Evolutionary conservation across 2,888 invertebrate species (phyloP), one percentile per base, ranked within the genome.

Genomic region (Macrophya alboannulata): DNA sequence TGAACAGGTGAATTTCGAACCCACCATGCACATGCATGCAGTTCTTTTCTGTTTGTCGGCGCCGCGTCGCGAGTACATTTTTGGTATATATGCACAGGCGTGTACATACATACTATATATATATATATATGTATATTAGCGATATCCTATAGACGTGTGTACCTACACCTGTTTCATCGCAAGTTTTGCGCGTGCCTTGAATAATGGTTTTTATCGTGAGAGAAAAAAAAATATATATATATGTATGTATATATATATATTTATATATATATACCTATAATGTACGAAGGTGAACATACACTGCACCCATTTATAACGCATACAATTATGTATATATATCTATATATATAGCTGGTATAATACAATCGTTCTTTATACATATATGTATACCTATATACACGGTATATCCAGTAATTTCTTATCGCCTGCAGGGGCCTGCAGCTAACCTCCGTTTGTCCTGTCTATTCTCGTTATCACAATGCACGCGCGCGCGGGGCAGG

Each of bases 401-500:
- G 21, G 62, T 25, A 62, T 62, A 62, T 62, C 12, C 62, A 62
- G 25, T 62, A 21, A 62, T 62, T 25, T 62, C 62, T 62, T 62
- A 62, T 62, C 62, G 12, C 12, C n/a, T n/a, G n/a, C 25, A n/a
- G n/a, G 55, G 55, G 3, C 31, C 31, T n/a, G 17, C 17, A n/a
- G 51, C 51, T 51, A 51, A n/a, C n/a, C 51, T 51, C n/a, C 51
- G 51, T 51, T 51, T 51, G 40, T 72, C n/a, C 21, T 74, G n/a
- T 74, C 72, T 37, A 71, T 71, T 71, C 45, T 74, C 45, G n/a
- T 74, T 74, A 74, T 74, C 72, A 43, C 8, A 3, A 3, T 40
- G 17, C 31, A 31, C 31, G 31, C 31, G 31, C 31, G 31, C 31
- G 31, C 31, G 31, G 1, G 31, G 31, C 31, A 3, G 31, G 31